Conservation (phyloP, 1,140 invertebrate species). For the Trichomalopsis sarcophagae region DNA sequence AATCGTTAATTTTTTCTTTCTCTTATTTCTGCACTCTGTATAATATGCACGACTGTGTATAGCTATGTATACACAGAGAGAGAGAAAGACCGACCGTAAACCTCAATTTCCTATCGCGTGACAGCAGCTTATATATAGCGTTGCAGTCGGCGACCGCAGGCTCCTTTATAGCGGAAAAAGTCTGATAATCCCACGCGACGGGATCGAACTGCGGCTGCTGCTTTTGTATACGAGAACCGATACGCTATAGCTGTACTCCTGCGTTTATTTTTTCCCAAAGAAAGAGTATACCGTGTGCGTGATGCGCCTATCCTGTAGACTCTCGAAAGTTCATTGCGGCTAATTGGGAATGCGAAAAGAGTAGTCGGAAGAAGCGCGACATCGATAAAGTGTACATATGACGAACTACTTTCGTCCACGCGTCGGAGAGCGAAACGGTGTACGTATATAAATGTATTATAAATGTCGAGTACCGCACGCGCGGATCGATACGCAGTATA, state of each 20-base stretch:
- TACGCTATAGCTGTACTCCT: background rate
- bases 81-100: slow-evolving; percentile 59
- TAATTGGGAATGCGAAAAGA: no score
- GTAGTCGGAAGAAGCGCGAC: background rate
- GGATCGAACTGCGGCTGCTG: slow-evolving; percentile 56
- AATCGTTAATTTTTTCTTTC: background rate
- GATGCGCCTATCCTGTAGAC: no score
- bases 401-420: slow-evolving; percentile 4
- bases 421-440: no score
- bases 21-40: background rate
- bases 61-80: background rate
- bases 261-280: background rate
- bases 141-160: slow-evolving; percentile 61
- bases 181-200: slow-evolving; percentile 50
- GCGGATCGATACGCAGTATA: background rate
- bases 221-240: slow-evolving; percentile 48
- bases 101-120: slow-evolving; percentile 68
- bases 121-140: slow-evolving; percentile 56
- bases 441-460: no score
- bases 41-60: background rate
- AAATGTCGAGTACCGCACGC: background rate
- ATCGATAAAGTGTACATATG: background rate
- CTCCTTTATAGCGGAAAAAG: slow-evolving; percentile 10
- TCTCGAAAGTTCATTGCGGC: no score
- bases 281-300: background rate